These are phyloP conservation scores for Pseudomyrmex concolor DNA, from an alignment of 1,140 invertebrate genomes.

Conservation along the genomic window DNA sequence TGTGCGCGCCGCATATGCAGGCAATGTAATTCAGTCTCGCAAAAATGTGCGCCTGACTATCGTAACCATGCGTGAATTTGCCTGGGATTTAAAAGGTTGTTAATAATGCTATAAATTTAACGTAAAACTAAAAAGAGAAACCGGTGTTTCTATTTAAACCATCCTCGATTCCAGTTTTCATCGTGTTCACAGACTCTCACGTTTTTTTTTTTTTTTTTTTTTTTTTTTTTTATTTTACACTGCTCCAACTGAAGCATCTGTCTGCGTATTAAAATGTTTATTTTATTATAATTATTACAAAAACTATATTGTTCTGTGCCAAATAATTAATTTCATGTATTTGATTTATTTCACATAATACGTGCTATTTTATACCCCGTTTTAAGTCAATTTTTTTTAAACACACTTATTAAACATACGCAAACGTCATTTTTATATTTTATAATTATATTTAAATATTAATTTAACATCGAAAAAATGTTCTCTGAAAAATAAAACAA, in stretches of 20 bases:
- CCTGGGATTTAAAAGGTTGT: constrained; percentile 33
- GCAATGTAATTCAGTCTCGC: constrained; percentile 28
- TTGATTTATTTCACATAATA: neutral
- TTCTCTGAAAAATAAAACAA: constrained; percentile 21
- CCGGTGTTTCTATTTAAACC: neutral
- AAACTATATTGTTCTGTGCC: no score
- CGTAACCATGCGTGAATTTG: constrained; percentile 36
- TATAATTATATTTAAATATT: neutral
- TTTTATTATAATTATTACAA: no score
- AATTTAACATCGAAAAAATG: neutral
- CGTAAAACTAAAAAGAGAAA: constrained; percentile 17
- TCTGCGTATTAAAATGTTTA: no score
- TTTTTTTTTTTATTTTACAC: neutral
- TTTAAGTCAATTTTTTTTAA: constrained; percentile 5
- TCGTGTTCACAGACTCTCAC: neutral
- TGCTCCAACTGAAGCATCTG: no score
- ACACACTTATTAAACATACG: neutral
- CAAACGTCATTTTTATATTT: constrained; percentile 6
- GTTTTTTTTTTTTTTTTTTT: neutral
- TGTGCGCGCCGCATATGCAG: constrained; percentile 1
- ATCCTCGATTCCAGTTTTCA: constrained; percentile 8
- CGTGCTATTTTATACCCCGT: neutral
- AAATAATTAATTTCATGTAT: neutral
- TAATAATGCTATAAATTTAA: constrained; percentile 42
- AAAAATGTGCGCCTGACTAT: constrained; percentile 32